Evolutionary conservation across 1,140 invertebrate genomes (phyloP).

Genomic region (Sminthurides bifidus): DNA sequence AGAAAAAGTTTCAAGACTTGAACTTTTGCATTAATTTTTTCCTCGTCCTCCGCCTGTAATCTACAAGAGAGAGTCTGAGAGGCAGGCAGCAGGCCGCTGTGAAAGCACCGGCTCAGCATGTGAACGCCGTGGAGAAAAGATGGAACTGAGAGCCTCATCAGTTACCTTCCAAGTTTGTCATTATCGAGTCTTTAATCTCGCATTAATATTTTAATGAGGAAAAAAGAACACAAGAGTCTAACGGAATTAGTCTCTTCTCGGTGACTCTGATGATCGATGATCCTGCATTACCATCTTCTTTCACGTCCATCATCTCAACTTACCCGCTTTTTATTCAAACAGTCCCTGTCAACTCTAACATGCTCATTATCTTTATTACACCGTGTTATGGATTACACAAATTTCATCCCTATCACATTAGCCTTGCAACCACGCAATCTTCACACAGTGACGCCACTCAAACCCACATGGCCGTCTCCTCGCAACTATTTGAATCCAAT

Average conservation of each 20-base stretch:
- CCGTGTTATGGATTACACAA: no score
- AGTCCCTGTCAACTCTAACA: no score
- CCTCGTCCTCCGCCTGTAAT: background rate
- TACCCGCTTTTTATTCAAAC: background rate
- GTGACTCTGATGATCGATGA: conserved; percentile 25
- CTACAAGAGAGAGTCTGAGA: no score
- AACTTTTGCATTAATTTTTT: conserved; percentile 31
- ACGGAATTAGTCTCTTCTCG: conserved; percentile 28
- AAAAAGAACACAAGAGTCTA: conserved; percentile 23
- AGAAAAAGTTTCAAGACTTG: conserved; percentile 25
- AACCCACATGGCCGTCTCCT: no score
- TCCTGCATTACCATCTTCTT: conserved; percentile 20
- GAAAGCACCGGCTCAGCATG: no score
- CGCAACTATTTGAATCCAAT: no score
- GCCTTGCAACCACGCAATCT: no score
- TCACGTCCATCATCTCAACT: conserved; percentile 13
- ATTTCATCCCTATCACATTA: no score
- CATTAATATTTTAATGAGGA: conserved; percentile 29
- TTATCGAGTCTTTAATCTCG: conserved; percentile 29
- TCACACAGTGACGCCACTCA: no score
- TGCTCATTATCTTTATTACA: no score
- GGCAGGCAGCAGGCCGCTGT: no score
- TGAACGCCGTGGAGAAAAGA: conserved; percentile 9
- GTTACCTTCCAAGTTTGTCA: conserved; percentile 29
- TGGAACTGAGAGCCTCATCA: conserved; percentile 18